Conservation (phyloP, 2,888 invertebrate species). For the Stratiomys singularior region DNA sequence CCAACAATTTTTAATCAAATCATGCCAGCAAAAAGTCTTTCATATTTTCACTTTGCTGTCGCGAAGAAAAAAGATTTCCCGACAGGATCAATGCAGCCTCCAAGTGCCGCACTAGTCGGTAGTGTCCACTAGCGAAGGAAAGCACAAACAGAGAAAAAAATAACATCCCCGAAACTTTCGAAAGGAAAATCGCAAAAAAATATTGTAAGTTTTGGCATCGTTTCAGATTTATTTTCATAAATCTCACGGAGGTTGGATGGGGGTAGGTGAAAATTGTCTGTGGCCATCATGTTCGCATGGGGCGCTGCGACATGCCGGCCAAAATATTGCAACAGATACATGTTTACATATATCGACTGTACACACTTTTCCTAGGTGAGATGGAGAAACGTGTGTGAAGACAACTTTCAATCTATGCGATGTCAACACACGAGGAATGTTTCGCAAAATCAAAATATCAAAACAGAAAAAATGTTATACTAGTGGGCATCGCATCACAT, state of each 20-base stretch:
- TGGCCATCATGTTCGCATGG: not conserved
- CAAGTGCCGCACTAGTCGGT: too few species aligned
- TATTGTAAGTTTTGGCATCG: not conserved
- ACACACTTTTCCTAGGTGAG: not conserved
- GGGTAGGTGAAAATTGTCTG: slow-evolving; percentile 7
- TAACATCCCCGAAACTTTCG: not conserved
- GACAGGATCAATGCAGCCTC: too few species aligned
- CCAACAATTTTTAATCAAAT: too few species aligned
- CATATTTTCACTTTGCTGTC: too few species aligned
- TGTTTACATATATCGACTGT: not conserved
- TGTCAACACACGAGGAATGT: not conserved
- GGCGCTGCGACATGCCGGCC: not conserved
- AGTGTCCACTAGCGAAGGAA: too few species aligned
- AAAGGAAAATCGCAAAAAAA: not conserved
- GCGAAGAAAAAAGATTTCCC: too few species aligned
- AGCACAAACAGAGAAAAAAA: too few species aligned
- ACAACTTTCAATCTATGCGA: slow-evolving; percentile 11
- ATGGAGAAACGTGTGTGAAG: not conserved
- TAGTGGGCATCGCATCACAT: slow-evolving; percentile 9
- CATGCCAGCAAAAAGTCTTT: too few species aligned
- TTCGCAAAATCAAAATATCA: not conserved
- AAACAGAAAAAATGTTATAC: slow-evolving; percentile 10
- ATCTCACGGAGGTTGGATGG: not conserved
- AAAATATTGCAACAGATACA: not conserved
- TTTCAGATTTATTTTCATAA: not conserved